phyloP scores from a whole-genome alignment of 2,797 vertebrate species.

The Decapterus maruadsi region DNA sequence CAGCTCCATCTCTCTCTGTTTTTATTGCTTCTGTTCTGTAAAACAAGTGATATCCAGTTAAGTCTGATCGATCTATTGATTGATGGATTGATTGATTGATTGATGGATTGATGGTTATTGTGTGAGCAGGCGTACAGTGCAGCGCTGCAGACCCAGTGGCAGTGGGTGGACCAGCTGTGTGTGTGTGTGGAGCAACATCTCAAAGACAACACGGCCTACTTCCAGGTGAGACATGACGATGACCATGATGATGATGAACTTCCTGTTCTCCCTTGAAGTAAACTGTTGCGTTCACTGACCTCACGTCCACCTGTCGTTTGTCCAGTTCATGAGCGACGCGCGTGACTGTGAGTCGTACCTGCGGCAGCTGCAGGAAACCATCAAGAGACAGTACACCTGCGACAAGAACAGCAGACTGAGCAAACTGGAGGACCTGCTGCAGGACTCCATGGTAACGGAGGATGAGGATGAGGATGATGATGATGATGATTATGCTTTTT shows the following conservation, averaged over 20 bases:
- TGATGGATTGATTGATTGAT: too few species aligned
- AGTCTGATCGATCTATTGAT: too few species aligned
- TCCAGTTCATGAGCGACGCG: conserved; percentile 93
- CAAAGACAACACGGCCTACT: conserved; percentile 94
- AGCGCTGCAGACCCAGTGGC: conserved; percentile 95
- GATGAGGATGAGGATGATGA: too few species aligned
- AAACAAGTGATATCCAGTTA: too few species aligned
- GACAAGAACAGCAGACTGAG: conserved; percentile 93
- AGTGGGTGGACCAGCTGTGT: conserved; percentile 97
- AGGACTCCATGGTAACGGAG: conserved; percentile 95
- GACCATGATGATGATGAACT: too few species aligned
- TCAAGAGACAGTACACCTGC: conserved; percentile 96
- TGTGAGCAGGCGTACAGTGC: conserved; percentile 93
- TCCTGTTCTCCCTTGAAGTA: too few species aligned
- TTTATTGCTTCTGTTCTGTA: too few species aligned
- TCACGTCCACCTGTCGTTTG: neutral
- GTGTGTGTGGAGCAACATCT: conserved; percentile 96
- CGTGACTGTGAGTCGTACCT: conserved; percentile 94
- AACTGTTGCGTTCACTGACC: too few species aligned
- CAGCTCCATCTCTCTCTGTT: too few species aligned
- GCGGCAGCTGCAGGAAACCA: conserved; percentile 94
- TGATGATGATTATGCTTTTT: too few species aligned
- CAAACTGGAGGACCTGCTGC: conserved; percentile 95
- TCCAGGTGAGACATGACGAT: conserved; percentile 87
- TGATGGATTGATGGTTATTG: too few species aligned